Conservation (phyloP, 1,140 invertebrate species). For the Orchestia grillus region DNA sequence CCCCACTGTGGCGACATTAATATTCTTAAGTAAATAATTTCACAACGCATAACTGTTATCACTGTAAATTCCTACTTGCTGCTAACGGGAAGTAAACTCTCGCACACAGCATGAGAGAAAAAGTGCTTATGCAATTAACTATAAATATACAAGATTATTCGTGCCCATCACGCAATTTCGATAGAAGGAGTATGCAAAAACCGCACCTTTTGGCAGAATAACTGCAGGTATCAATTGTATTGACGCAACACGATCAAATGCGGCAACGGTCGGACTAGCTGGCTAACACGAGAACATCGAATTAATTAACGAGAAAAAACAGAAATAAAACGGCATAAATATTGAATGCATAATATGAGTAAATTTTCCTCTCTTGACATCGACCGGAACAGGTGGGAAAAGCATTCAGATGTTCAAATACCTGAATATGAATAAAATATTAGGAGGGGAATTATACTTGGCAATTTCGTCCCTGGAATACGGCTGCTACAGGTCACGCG, state of each 20-base stretch:
- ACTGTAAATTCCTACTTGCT: not conserved
- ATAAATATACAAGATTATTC: not conserved
- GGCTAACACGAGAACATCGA: not conserved
- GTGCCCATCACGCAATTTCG: not conserved
- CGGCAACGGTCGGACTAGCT: not conserved
- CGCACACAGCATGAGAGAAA: not conserved
- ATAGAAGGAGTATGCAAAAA: not conserved
- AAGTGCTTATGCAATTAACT: not conserved
- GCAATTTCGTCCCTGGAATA: too few species aligned
- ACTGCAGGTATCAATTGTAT: not conserved
- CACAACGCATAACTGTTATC: not conserved
- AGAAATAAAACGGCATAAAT: not conserved
- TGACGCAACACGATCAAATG: not conserved
- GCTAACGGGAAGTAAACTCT: not conserved
- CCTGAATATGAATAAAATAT: not conserved
- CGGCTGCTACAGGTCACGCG: too few species aligned
- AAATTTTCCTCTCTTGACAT: not conserved
- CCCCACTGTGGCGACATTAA: too few species aligned
- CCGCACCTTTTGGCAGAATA: not conserved
- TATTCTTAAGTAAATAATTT: not conserved
- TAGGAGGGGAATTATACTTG: too few species aligned
- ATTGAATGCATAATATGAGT: not conserved
- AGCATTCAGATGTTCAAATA: not conserved
- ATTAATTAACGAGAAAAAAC: not conserved
- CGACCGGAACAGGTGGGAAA: not conserved